These are phyloP conservation scores for Nomada goodeniana DNA, from an alignment of 2,888 invertebrate species.

Conservation along the genomic window DNA sequence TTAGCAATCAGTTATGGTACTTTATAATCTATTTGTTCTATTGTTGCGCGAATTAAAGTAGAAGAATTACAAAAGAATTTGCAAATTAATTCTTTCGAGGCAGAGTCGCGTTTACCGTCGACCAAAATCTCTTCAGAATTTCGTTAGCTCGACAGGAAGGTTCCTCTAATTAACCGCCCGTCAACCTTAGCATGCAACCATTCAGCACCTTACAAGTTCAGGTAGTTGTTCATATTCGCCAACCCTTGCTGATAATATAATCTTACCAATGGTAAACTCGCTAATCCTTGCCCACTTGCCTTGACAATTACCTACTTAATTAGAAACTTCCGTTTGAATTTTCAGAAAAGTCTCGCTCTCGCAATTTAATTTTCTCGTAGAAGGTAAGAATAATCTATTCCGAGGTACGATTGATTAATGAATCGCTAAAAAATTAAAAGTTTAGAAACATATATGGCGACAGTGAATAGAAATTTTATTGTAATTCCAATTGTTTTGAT, in stretches of 20 bases:
- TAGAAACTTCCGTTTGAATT: not conserved
- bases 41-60: no score
- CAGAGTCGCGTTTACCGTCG: constrained; percentile 6
- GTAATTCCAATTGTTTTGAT: no score
- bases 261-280: constrained; percentile 37
- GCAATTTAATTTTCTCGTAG: not conserved
- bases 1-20: no score
- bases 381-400: no score
- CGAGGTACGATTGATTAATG: no score
- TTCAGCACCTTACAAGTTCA: constrained; percentile 28
- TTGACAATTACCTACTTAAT: not conserved
- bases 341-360: not conserved
- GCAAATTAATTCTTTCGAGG: not conserved
- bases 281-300: constrained; percentile 18
- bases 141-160: constrained; percentile 14
- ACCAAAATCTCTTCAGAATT: constrained; percentile 53
- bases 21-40: no score
- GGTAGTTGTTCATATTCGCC: constrained; percentile 37
- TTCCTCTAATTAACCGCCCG: constrained; percentile 63
- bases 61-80: constrained; percentile 24
- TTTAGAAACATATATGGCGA: no score
- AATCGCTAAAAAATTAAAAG: no score
- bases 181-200: constrained; percentile 40
- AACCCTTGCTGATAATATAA: constrained; percentile 17
- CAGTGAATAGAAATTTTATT: no score